These are phyloP conservation scores for Aricia artaxerxes DNA, from an alignment of 2,888 invertebrate species.

Conservation along the genomic window DNA sequence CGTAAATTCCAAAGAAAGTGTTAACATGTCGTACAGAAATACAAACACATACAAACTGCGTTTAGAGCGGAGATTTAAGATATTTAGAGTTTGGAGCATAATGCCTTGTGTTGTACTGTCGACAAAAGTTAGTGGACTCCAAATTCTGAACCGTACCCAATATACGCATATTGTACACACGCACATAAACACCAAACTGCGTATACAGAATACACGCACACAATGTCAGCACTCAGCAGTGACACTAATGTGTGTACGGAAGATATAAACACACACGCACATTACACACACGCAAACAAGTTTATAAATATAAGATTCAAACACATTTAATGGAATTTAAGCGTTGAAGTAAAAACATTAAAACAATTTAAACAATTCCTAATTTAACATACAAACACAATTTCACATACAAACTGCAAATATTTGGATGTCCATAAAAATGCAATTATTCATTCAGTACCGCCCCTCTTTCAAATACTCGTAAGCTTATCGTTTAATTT, in stretches of 20 bases:
- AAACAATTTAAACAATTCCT: neutral
- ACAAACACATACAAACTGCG: no score
- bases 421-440: conserved; percentile 3
- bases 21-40: no score
- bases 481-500: neutral
- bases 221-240: neutral
- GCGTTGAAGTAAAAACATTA: neutral
- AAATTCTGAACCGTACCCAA: no score
- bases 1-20: no score
- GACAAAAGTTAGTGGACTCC: no score
- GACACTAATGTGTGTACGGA: neutral
- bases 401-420: conserved; percentile 1
- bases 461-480: neutral
- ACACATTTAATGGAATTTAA: neutral
- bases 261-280: neutral
- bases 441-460: neutral
- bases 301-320: neutral
- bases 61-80: no score
- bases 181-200: neutral
- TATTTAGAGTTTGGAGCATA: no score
- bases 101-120: no score
- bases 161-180: neutral
- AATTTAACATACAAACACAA: neutral
- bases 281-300: neutral
- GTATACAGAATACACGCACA: neutral